Percentiles rank a stretch among this genome's conserved stretches.
Evolutionary conservation across 2,113 vertebrate species (phyloP).

Genomic region (Pelusios castaneus): DNA sequence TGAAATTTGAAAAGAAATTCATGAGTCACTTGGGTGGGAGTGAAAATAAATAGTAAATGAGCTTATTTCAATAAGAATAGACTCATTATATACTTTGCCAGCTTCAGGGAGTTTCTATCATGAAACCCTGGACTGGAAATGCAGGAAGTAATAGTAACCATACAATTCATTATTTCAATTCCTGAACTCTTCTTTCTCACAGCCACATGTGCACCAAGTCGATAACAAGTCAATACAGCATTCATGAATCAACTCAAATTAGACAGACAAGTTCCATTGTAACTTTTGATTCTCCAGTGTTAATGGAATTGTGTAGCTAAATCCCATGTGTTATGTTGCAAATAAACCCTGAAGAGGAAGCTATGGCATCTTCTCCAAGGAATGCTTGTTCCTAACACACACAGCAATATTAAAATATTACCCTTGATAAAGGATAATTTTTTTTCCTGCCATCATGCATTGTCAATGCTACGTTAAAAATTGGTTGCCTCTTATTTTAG

Average conservation of each 20-base stretch:
- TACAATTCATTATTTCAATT: not conserved
- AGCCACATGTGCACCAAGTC: not conserved
- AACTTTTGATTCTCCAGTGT: not conserved
- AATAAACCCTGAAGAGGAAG: not conserved
- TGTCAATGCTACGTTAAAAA: not conserved
- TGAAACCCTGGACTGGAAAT: not conserved
- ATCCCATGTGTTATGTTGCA: not conserved
- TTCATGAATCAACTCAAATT: not conserved
- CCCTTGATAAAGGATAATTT: not conserved
- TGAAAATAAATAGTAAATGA: not conserved
- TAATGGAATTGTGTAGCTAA: not conserved
- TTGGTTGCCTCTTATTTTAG: not conserved
- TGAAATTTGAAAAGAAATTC: slow-evolving; percentile 14
- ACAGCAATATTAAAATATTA: not conserved
- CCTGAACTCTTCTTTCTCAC: not conserved
- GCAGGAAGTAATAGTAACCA: not conserved
- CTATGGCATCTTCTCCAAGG: not conserved
- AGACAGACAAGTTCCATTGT: not conserved
- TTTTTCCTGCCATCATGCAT: not conserved
- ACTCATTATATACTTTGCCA: not conserved
- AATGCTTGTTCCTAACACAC: not conserved
- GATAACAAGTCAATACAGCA: not conserved
- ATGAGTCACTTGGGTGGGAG: not conserved
- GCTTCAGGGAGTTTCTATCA: not conserved
- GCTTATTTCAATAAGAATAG: not conserved